Base-by-base conservation (phyloP, 2,888 invertebrate genomes). In the Copidosoma aretas region DNA sequence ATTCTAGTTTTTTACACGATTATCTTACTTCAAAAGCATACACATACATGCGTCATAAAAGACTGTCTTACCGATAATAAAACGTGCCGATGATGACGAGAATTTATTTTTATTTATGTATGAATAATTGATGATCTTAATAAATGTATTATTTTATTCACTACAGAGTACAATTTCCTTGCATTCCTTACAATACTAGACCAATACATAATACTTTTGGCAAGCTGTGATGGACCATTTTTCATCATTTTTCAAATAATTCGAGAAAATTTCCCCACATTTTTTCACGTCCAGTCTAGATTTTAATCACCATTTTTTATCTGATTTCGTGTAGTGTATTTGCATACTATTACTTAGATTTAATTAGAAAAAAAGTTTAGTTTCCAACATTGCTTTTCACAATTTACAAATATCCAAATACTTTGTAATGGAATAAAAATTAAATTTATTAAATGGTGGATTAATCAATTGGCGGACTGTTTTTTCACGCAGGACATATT, bases 71-170 rank as follows among this genome's bases (percentile, higher is more conserved):
- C 32, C 32, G 32, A 32, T 8, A 32, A 32, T 32, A 32, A 8
- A 32, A 32, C 32, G 32, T 32, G 32, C 32, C 32, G 32, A 3
- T 32, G 32, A 32, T 32, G n/a, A n/a, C n/a, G 32, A 32, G 32
- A 32, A 32, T 32, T 59, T 17, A 32, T 52, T 39, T 46, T 46
- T 46, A 46, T 46, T 46, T 17, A 46, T 46, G 43, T 32, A 43
- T 15, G 21, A 58, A 41, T 41, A 41, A 58, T 58, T 58, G 32
- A 46, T 41, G 41, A 46, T 46, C 43, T 46, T 46, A 46, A 46
- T 46, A 46, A 46, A 46, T 3, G 17, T 15, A 46, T 46, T 46
- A 14, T 41, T 46, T 46, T 46, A 58, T 58, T 58, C 15, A 53
- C 4, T 58, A 12, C 1, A 12, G 17, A 19, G 25, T 58, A 46